Evolutionary conservation across 2,797 vertebrate genomes (phyloP), one percentile per base, ranked within the genome.

Genomic region (Tenualosa thibaudeaui): DNA sequence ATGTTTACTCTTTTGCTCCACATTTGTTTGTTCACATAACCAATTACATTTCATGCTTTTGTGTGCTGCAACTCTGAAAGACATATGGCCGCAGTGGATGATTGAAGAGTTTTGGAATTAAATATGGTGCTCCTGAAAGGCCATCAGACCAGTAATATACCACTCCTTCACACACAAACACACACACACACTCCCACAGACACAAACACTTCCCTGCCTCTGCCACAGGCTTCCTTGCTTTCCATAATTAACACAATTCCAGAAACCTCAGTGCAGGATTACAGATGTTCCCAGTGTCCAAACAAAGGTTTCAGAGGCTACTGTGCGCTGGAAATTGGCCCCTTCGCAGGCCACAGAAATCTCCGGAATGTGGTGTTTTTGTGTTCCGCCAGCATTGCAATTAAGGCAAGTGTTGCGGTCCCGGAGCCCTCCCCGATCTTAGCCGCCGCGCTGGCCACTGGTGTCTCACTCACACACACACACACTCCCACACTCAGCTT

Each of bases 281-380:
- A 75, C 68, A 75, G 68, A 75, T 75, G 68, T 75, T 75, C 68
- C 68, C 68, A 43, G 68, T 0, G 68, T 15, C 68, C 68, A 75
- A 17, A 75, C 68, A 75, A 75, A 75, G 68, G 68, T 31, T 19
- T 75, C 37, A 40, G 31, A 75, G 37, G 31, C 68, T 19, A 75
- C 31, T 75, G 68, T 40, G 68, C 5, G 31, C 31, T 40, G 31
- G 15, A 71, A 31, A 75, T 75, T 75, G 37, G 8, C 31, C 31
- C 68, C 68, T 40, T 5, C 37, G 31, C 68, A 75, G 68, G 0
- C 68, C 68, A 43, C 68, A 43, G 68, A 13, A 37, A 75, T 75
- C 3, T 37, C 31, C 12, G 68, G 68, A 75, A 75, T 75, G 68
- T 26, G 24, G 37, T 17, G 31, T 75, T 75, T 71, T 43, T 40